These are phyloP conservation scores for Otolemur crassicaudatus DNA, from an alignment of 2,797 vertebrate species.

Conservation along the genomic window DNA sequence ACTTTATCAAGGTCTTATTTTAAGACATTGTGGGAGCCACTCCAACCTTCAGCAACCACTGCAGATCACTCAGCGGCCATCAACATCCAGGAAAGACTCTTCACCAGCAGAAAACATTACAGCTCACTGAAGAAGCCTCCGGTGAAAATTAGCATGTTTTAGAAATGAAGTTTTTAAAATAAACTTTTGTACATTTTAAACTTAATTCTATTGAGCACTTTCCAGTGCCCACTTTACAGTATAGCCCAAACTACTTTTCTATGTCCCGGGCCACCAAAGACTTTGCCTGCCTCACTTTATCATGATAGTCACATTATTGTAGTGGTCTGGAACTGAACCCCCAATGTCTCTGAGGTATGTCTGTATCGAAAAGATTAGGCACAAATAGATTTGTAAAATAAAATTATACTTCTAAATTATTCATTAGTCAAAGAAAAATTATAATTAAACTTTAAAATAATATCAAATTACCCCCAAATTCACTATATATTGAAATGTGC, in stretches of 20 bases:
- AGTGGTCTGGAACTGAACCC: background rate
- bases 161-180: background rate
- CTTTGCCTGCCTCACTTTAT: background rate
- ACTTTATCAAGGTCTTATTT: background rate
- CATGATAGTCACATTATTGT: background rate
- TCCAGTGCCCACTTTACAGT: background rate
- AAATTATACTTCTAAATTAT: background rate
- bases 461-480: background rate
- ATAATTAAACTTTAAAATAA: background rate
- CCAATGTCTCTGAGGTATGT: background rate
- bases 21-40: background rate
- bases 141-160: background rate
- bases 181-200: background rate
- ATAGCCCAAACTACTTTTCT: background rate
- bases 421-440: background rate
- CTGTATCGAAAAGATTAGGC: background rate
- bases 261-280: background rate
- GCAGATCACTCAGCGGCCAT: background rate
- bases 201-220: background rate
- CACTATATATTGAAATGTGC: background rate
- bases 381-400: background rate
- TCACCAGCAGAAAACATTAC: background rate
- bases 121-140: background rate
- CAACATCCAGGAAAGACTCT: background rate
- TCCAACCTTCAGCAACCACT: background rate